phyloP scores from a whole-genome alignment of 2,888 invertebrate genomes.

The Campopleginae sp. region DNA sequence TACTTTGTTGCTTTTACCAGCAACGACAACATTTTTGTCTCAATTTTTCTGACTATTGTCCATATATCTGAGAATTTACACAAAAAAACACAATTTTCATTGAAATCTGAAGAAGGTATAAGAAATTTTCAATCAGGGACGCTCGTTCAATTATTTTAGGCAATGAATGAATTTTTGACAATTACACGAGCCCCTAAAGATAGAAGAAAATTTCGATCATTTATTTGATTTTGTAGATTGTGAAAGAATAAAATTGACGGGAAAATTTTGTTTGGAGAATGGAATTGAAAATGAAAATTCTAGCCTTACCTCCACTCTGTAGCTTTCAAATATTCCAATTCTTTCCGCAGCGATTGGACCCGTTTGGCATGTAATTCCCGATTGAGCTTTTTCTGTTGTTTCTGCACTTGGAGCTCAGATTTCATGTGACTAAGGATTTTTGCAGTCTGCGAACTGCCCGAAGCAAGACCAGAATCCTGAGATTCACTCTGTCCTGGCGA shows the following conservation, averaged over 20 bases:
- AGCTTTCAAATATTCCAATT: slow-evolving; percentile 90
- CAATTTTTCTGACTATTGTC: slow-evolving; percentile 70
- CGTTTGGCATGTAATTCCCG: slow-evolving; percentile 90
- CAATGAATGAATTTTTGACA: too few species aligned
- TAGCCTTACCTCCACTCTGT: slow-evolving; percentile 92
- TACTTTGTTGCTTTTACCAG: slow-evolving; percentile 78
- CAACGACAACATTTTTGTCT: slow-evolving; percentile 84
- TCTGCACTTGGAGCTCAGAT: slow-evolving; percentile 86
- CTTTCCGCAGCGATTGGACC: slow-evolving; percentile 89
- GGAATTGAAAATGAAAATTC: slow-evolving; percentile 79
- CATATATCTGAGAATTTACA: slow-evolving; percentile 59
- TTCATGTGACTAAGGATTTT: slow-evolving; percentile 86
- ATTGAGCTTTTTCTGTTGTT: slow-evolving; percentile 86
- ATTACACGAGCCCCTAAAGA: too few species aligned
- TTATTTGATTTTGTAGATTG: too few species aligned
- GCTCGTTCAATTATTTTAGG: too few species aligned
- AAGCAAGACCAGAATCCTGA: slow-evolving; percentile 79
- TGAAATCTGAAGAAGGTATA: background rate
- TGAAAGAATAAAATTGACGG: background rate
- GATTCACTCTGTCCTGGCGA: slow-evolving; percentile 81
- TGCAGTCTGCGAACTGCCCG: slow-evolving; percentile 74
- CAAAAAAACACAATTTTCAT: background rate
- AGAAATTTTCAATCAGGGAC: background rate
- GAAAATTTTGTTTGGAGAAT: background rate
- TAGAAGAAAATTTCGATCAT: background rate